Conservation (phyloP, 2,888 invertebrate species). For the Vandiemenella viatica region DNA sequence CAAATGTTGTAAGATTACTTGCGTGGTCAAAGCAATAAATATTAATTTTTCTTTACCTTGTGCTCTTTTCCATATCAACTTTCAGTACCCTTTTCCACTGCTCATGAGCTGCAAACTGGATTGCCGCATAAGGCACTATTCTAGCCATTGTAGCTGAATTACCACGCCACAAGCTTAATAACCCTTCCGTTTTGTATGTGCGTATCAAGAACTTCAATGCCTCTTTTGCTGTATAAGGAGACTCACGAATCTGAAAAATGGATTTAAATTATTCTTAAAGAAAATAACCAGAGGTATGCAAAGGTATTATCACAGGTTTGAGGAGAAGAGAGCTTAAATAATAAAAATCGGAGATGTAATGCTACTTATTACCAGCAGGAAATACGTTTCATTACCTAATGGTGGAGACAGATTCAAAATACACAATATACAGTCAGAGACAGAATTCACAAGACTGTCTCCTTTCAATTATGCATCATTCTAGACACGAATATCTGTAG, state of each 20-base stretch:
- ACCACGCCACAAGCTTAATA: constrained; percentile 82
- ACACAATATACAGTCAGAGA: no score
- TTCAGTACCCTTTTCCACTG: constrained; percentile 78
- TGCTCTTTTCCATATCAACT: constrained; percentile 35
- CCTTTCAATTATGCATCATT: no score
- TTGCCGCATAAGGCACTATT: constrained; percentile 91
- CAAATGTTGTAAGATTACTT: no score
- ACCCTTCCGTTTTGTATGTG: constrained; percentile 62
- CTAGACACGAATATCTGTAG: no score
- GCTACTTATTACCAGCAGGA: constrained; percentile 5
- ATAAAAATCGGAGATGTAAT: constrained; percentile 5
- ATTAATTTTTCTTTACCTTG: constrained; percentile 6
- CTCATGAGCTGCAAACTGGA: constrained; percentile 95
- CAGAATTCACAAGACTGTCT: no score
- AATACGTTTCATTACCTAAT: no score
- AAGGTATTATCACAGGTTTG: no score
- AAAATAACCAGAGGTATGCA: no score
- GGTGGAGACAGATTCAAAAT: no score
- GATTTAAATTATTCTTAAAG: not conserved
- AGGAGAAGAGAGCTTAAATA: no score
- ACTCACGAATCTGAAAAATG: constrained; percentile 34
- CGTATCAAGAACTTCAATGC: constrained; percentile 50
- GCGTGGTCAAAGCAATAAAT: no score
- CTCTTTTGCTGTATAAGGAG: constrained; percentile 54
- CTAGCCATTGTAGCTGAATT: constrained; percentile 97